Base-by-base conservation (phyloP, 1,140 invertebrate species). In the Samia ricini region DNA sequence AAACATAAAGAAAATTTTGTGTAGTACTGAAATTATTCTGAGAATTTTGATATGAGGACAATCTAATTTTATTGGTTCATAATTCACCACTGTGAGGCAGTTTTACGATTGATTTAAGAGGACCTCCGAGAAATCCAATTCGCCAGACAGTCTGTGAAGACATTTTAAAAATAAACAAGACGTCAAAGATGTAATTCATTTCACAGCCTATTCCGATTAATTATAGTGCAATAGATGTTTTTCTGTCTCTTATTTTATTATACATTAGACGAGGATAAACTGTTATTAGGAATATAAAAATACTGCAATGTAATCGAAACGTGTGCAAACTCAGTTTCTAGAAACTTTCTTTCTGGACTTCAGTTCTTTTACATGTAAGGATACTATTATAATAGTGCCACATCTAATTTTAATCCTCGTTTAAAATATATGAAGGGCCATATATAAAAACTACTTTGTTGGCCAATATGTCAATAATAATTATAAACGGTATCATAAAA, bases 91-190 rank as follows among this genome's bases (percentile, higher is more conserved):
- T 33, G 55, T 4, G 19, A 4, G 36, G 42, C 36, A 50, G 7
- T 23, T 63, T 63, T 50, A 62, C 56, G 52, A 61, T 58, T 19
- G 36, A 61, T 54, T 49, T 26, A 22, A 23, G 60, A 59, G 42
- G 63, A 59, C 36, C 61, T 51, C 52, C 61, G 52, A 36, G 55
- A 58, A 29, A 8, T 42, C 26, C 29, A 33, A 42, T 57, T 52
- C 49, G 64, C 64, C 68, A 70, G 61, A 70, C 68, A 54, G 68
- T 70, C 68, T 71, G 60, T 56, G 59, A 26, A 22, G 60, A 59
- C 59, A 59, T 24, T 60, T 59, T 60, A 61, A 65, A 70, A 71
- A 71, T 71, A 71, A 64, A 67, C 36, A 67, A 56, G 61, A 61
- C 61, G 64, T 67, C 64, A 66, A 54, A 42, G 23, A 15, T 42